These are phyloP conservation scores for Pogonocichla stellata DNA, from an alignment of 2,113 vertebrate genomes.

Conservation along the genomic window DNA sequence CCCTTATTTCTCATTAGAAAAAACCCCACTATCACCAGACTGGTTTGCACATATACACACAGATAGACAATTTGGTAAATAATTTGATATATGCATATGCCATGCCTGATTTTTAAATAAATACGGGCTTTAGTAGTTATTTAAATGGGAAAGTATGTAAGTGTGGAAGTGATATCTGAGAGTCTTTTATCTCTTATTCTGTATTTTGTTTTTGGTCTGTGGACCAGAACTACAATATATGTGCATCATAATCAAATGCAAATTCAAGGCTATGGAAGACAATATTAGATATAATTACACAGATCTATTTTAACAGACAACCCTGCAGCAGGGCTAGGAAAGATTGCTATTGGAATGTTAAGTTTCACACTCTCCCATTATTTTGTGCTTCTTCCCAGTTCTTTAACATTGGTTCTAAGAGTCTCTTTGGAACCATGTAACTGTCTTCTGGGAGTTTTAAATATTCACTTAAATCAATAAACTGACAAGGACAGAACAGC, in stretches of 20 bases:
- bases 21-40: not conserved
- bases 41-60: not conserved
- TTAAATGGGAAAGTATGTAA: not conserved
- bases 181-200: not conserved
- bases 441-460: slow-evolving; percentile 1
- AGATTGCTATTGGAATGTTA: not conserved
- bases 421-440: not conserved
- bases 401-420: not conserved
- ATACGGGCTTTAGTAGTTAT: not conserved
- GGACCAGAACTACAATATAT: not conserved
- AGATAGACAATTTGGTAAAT: not conserved
- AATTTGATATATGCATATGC: not conserved
- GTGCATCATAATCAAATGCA: not conserved
- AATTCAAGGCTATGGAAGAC: not conserved
- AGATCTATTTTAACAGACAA: not conserved
- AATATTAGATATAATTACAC: not conserved
- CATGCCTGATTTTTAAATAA: not conserved
- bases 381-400: not conserved
- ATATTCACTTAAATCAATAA: slow-evolving; percentile 34
- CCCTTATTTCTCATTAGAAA: not conserved
- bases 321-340: not conserved
- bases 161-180: not conserved
- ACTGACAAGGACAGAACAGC: not conserved
- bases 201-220: not conserved
- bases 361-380: not conserved